phyloP scores from a whole-genome alignment of 1,140 invertebrate species.

The Atopsyche davidsoni region DNA sequence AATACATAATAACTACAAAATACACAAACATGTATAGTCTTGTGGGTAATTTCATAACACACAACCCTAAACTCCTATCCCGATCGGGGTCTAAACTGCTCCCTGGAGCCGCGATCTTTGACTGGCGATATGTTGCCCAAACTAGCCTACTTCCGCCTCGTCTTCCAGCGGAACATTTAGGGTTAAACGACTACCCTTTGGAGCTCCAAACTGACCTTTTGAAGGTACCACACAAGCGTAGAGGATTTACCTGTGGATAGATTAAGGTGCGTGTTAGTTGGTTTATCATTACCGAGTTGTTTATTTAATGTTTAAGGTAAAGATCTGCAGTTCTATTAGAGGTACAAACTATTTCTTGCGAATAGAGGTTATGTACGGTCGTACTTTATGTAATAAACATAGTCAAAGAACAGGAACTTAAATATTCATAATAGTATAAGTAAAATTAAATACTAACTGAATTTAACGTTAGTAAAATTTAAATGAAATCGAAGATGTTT shows the following conservation, averaged over 20 bases:
- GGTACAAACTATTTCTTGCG: too few relatives aligned
- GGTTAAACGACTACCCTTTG: slow-evolving; percentile 9
- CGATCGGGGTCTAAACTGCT: not conserved
- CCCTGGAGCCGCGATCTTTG: slow-evolving; percentile 1
- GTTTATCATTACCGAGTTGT: slow-evolving; percentile 29
- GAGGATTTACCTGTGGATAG: slow-evolving; percentile 27
- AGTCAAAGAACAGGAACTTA: too few relatives aligned
- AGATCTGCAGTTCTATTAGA: too few relatives aligned
- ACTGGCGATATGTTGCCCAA: slow-evolving; percentile 2
- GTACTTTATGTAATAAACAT: too few relatives aligned
- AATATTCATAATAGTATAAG: not conserved
- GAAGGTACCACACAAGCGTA: not conserved
- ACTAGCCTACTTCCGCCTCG: not conserved
- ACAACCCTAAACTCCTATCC: not conserved
- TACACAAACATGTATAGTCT: too few relatives aligned
- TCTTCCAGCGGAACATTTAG: slow-evolving; percentile 9
- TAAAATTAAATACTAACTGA: not conserved
- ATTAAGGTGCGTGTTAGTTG: slow-evolving; percentile 27
- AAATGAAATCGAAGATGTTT: not conserved
- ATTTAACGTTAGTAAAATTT: not conserved
- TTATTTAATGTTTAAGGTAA: too few relatives aligned
- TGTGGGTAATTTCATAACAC: not conserved
- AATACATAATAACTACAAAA: too few relatives aligned
- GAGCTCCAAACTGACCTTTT: slow-evolving; percentile 13
- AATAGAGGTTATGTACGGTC: too few relatives aligned